These are phyloP conservation scores for Tholera decimalis DNA, from an alignment of 2,888 invertebrate genomes.

Conservation along the genomic window DNA sequence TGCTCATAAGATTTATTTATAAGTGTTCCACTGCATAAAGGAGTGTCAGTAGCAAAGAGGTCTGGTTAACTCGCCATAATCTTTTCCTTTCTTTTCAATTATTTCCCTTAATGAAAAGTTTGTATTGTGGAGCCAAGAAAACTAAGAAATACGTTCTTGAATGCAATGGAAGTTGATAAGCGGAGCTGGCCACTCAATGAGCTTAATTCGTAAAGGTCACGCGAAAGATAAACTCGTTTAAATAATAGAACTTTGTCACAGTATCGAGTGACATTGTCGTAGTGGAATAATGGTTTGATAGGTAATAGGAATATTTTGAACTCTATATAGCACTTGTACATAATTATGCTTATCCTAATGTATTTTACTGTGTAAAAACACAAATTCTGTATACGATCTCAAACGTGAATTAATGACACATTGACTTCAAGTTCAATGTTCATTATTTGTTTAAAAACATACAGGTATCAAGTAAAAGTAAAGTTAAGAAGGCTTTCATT, in stretches of 20 bases:
- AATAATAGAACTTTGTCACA: slow-evolving; percentile 75
- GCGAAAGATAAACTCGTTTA: slow-evolving; percentile 72
- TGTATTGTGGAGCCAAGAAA: slow-evolving; percentile 43
- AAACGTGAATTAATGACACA: too few relatives aligned
- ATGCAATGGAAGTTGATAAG: slow-evolving; percentile 69
- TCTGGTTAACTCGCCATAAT: slow-evolving; percentile 43
- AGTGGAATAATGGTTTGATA: slow-evolving; percentile 19
- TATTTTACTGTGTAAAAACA: too few relatives aligned
- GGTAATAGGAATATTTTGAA: slow-evolving; percentile 23
- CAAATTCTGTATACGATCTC: too few relatives aligned
- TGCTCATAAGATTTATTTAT: slow-evolving; percentile 18
- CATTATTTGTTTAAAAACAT: too few relatives aligned
- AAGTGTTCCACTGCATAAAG: slow-evolving; percentile 23
- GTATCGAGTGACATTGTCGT: slow-evolving; percentile 52
- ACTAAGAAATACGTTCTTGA: slow-evolving; percentile 69
- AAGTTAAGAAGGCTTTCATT: too few relatives aligned
- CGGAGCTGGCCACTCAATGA: slow-evolving; percentile 75
- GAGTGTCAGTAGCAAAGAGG: slow-evolving; percentile 47
- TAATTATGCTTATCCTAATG: too few relatives aligned
- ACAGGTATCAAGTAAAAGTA: too few relatives aligned
- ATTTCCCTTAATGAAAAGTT: slow-evolving; percentile 63
- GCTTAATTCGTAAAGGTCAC: slow-evolving; percentile 87
- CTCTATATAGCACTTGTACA: too few relatives aligned
- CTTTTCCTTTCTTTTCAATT: slow-evolving; percentile 58
- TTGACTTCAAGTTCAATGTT: too few relatives aligned